A percentile compares a stretch with the other conserved stretches of the same genome.
Conservation (phyloP, 2,113 vertebrate species). For the Hiodon alosoides region DNA sequence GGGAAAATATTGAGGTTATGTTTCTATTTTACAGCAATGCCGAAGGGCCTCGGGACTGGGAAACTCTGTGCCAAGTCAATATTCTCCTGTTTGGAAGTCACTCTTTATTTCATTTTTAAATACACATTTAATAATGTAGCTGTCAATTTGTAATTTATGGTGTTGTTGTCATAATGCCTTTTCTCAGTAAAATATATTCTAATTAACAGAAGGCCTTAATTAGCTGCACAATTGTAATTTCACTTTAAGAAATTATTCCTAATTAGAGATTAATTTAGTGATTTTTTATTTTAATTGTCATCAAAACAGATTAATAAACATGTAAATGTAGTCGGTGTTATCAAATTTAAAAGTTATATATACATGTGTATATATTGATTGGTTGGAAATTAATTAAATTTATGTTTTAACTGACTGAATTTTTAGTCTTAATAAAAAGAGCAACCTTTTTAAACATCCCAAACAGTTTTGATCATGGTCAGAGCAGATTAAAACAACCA, state of each 20-base stretch:
- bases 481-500: background rate
- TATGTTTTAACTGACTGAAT: no score
- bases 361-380: no score
- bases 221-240: constrained; percentile 45
- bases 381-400: no score
- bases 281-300: no score
- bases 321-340: background rate
- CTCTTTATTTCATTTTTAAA: constrained; percentile 40
- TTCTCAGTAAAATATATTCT: constrained; percentile 49
- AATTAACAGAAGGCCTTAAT: constrained; percentile 60
- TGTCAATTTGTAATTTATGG: constrained; percentile 49
- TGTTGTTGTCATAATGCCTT: constrained; percentile 39
- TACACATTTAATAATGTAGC: constrained; percentile 39
- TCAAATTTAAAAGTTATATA: background rate
- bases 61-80: constrained; percentile 31
- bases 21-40: constrained; percentile 70
- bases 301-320: background rate
- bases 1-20: constrained; percentile 74
- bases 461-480: background rate
- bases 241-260: constrained; percentile 39
- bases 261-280: constrained; percentile 42
- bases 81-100: constrained; percentile 36
- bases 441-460: no score
- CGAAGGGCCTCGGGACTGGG: constrained; percentile 45
- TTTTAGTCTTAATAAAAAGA: no score